phyloP scores from a whole-genome alignment of 2,888 invertebrate genomes.

The Tryphoninae sp. region DNA sequence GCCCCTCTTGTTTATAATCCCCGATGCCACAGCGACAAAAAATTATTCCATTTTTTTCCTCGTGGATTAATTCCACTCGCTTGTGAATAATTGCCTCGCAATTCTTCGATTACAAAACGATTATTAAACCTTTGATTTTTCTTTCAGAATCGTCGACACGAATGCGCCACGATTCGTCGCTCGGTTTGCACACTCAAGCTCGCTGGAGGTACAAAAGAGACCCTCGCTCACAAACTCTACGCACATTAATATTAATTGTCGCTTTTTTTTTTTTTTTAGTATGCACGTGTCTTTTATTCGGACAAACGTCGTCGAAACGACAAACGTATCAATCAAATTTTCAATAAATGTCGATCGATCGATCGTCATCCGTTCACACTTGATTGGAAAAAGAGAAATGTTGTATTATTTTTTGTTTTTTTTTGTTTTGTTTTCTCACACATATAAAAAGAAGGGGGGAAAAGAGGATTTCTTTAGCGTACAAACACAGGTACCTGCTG shows the following conservation, averaged over 20 bases:
- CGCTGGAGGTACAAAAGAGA: slow-evolving; percentile 36
- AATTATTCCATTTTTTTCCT: background rate
- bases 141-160: background rate
- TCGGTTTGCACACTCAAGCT: slow-evolving; percentile 37
- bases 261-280: too few relatives aligned
- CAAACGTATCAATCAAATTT: slow-evolving; percentile 1
- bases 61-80: background rate
- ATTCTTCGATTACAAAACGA: slow-evolving; percentile 19
- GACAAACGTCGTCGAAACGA: background rate
- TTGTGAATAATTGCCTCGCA: background rate
- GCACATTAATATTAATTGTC: background rate
- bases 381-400: slow-evolving; percentile 3
- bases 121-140: slow-evolving; percentile 6
- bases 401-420: slow-evolving; percentile 10
- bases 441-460: slow-evolving; percentile 15
- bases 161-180: background rate
- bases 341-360: slow-evolving; percentile 38
- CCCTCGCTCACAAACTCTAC: background rate
- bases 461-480: slow-evolving; percentile 28
- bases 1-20: slow-evolving; percentile 15
- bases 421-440: background rate
- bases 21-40: background rate
- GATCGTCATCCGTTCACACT: slow-evolving; percentile 8
- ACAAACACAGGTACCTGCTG: slow-evolving; percentile 57
- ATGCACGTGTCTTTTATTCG: too few relatives aligned